Evolutionary conservation across 2,113 vertebrate species (phyloP).

Genomic region (Poecilia latipinna): DNA sequence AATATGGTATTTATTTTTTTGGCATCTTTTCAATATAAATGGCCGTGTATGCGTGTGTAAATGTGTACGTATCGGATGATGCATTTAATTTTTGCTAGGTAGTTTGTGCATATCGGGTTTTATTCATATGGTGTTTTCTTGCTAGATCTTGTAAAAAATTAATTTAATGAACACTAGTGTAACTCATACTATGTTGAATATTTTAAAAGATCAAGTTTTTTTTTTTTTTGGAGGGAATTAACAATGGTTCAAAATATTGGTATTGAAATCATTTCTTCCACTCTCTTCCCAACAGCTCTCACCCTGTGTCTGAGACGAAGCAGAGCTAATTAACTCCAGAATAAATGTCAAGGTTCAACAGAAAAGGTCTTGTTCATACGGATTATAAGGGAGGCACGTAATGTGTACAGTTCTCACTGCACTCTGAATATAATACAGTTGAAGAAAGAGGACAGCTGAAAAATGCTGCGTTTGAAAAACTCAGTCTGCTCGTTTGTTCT

Average conservation of each 20-base stretch:
- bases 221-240: neutral
- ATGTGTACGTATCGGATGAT: neutral
- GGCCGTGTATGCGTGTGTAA: neutral
- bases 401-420: conserved; percentile 21
- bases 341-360: conserved; percentile 53
- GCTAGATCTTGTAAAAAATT: too few species aligned
- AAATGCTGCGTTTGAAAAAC: too few species aligned
- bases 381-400: conserved; percentile 9
- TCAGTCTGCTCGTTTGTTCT: too few species aligned
- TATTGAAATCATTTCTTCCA: conserved; percentile 30
- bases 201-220: neutral
- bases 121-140: too few species aligned
- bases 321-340: conserved; percentile 14
- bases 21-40: neutral
- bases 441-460: conserved; percentile 11
- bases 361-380: conserved; percentile 31
- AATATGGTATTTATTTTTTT: too few species aligned
- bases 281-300: conserved; percentile 6
- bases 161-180: too few species aligned
- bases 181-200: too few species aligned
- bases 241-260: neutral
- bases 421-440: conserved; percentile 1
- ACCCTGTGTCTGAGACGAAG: conserved; percentile 20
- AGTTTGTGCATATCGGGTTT: too few species aligned
- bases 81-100: too few species aligned